Conservation (phyloP, 1,140 invertebrate genomes). For the Pogonus chalceus region DNA sequence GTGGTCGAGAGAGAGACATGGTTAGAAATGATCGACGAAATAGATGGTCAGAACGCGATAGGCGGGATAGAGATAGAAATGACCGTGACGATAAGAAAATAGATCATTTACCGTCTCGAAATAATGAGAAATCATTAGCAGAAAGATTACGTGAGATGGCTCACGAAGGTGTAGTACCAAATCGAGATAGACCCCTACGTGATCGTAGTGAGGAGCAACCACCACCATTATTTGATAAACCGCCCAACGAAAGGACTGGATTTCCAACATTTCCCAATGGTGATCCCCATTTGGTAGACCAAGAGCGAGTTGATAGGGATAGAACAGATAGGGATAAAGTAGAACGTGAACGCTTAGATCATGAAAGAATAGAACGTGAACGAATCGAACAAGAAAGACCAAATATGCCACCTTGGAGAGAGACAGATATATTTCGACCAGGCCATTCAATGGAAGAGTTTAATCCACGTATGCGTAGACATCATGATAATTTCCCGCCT, state of each 20-base stretch:
- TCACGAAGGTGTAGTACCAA: conserved; percentile 13
- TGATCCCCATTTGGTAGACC: not conserved
- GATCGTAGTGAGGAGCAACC: conserved; percentile 7
- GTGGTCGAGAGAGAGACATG: conserved; percentile 23
- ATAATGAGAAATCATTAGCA: conserved; percentile 28
- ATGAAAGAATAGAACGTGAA: not conserved
- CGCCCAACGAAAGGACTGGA: conserved; percentile 12
- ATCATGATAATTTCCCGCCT: conserved; percentile 10
- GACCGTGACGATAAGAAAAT: conserved; percentile 14
- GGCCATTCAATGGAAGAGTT: not conserved
- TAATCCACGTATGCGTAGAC: not conserved
- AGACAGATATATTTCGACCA: not conserved
- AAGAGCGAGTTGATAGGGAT: not conserved
- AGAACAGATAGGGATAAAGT: not conserved
- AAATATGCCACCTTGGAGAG: not conserved
- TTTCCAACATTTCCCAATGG: conserved; percentile 6
- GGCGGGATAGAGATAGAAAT: conserved; percentile 25
- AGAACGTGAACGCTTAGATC: not conserved
- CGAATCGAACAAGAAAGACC: not conserved
- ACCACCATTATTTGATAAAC: conserved; percentile 11
- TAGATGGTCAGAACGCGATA: conserved; percentile 27
- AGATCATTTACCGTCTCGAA: conserved; percentile 12
- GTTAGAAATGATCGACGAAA: conserved; percentile 27
- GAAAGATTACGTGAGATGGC: conserved; percentile 32
- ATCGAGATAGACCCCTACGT: not conserved